Evolutionary conservation across 2,888 invertebrate genomes (phyloP).

Genomic region (Drosophila basisetae): DNA sequence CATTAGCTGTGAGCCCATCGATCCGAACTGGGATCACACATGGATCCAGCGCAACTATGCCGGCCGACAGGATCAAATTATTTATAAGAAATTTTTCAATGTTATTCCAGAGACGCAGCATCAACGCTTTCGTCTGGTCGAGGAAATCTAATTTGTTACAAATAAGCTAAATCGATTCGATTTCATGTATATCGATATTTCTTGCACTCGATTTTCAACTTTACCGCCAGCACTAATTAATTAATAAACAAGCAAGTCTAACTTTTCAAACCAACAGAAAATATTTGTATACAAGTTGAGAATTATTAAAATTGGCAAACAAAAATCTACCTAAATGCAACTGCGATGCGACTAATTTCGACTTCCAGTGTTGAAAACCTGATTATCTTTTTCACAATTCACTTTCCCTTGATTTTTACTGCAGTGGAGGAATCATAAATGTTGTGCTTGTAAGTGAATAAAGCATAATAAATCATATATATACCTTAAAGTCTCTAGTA

Average conservation of each 20-base stretch:
- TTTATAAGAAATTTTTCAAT: conserved; percentile 94
- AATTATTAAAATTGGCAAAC: neutral
- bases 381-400: neutral
- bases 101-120: conserved; percentile 92
- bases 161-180: conserved; percentile 10
- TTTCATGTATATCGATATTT: neutral
- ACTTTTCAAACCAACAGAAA: neutral
- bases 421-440: neutral
- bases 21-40: conserved; percentile 91
- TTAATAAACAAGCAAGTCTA: no score
- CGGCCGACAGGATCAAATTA: conserved; percentile 88
- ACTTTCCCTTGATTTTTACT: neutral
- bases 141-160: conserved; percentile 87
- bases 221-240: neutral
- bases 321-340: neutral
- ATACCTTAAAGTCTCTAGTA: neutral
- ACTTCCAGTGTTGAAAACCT: conserved; percentile 1
- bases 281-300: neutral
- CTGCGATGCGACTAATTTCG: neutral
- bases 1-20: conserved; percentile 92
- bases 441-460: neutral
- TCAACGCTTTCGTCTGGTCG: conserved; percentile 91
- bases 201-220: neutral
- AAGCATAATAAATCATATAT: neutral
- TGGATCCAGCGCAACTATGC: conserved; percentile 90